phyloP scores from a whole-genome alignment of 2,797 vertebrate species.

The Acanthiza pusilla region DNA sequence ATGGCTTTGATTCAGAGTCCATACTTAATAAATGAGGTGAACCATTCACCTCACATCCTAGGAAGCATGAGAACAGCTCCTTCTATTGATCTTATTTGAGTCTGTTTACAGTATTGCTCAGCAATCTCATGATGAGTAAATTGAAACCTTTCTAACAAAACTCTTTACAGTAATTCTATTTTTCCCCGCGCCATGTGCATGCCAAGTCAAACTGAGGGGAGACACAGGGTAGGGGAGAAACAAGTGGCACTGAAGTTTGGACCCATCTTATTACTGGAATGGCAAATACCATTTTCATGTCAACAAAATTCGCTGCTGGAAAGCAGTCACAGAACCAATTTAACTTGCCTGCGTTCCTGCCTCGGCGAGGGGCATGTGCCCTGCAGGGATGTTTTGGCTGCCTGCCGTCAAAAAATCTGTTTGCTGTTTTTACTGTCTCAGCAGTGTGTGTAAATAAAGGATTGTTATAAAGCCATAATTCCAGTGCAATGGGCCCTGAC shows the following conservation, averaged over 20 bases:
- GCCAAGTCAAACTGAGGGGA: background rate
- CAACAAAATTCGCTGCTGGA: slow-evolving; percentile 6
- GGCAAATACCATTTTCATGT: slow-evolving; percentile 32
- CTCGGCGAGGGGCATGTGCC: slow-evolving; percentile 53
- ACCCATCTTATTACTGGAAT: slow-evolving; percentile 60
- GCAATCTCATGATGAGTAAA: slow-evolving; percentile 48
- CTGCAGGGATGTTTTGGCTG: slow-evolving; percentile 66
- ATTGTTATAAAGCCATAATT: slow-evolving; percentile 75
- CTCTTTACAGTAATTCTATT: background rate
- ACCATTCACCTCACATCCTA: background rate
- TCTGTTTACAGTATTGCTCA: slow-evolving; percentile 30
- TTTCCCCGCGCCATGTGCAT: background rate
- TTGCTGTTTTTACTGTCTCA: slow-evolving; percentile 74
- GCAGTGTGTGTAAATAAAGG: slow-evolving; percentile 78
- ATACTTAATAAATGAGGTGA: slow-evolving; percentile 18
- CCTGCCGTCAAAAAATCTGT: slow-evolving; percentile 74
- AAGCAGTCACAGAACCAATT: slow-evolving; percentile 44
- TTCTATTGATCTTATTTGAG: background rate
- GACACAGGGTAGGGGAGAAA: background rate
- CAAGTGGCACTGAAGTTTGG: slow-evolving; percentile 12
- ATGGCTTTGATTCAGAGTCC: background rate
- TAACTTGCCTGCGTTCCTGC: slow-evolving; percentile 52
- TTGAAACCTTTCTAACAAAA: slow-evolving; percentile 64
- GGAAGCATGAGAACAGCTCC: background rate
- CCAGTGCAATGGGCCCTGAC: slow-evolving; percentile 65